These are phyloP conservation scores for Augochlora pura DNA, from an alignment of 1,140 invertebrate species.

Conservation along the genomic window DNA sequence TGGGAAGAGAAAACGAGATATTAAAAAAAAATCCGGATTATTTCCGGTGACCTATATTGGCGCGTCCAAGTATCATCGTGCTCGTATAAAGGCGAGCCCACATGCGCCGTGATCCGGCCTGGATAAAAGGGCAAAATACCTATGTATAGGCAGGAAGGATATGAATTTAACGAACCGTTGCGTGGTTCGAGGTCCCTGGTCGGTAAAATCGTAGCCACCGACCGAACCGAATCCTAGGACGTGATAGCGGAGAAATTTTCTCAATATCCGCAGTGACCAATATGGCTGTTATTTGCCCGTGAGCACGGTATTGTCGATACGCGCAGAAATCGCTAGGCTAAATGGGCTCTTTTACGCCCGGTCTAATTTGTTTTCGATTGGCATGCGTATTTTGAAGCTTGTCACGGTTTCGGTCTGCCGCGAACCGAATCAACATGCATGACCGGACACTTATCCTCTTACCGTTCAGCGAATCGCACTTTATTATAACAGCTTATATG, in stretches of 20 bases:
- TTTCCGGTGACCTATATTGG: constrained; percentile 39
- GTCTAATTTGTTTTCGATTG: constrained; percentile 20
- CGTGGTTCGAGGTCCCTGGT: too few species aligned
- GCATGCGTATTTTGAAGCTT: constrained; percentile 8
- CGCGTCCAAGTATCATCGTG: constrained; percentile 3
- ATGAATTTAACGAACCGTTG: constrained; percentile 18
- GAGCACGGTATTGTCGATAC: background rate
- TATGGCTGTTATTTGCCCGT: background rate
- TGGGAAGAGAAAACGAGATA: constrained; percentile 1
- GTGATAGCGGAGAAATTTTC: background rate
- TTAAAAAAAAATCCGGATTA: constrained; percentile 45
- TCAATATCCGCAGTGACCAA: background rate
- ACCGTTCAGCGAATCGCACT: background rate
- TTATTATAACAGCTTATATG: constrained; percentile 21
- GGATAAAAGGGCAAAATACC: constrained; percentile 19
- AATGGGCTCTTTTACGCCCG: background rate
- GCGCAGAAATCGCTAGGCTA: background rate
- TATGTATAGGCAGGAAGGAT: background rate
- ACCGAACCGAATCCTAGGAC: too few species aligned
- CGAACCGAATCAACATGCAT: constrained; percentile 6
- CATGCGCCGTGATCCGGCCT: constrained; percentile 5
- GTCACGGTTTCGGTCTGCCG: background rate
- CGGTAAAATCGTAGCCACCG: too few species aligned
- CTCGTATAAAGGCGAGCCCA: constrained; percentile 22
- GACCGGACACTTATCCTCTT: background rate